A percentile compares a stretch with the other conserved stretches of the same genome.
Evolutionary conservation across 2,888 invertebrate genomes (phyloP).

Genomic region (Epsilonema sp.): DNA sequence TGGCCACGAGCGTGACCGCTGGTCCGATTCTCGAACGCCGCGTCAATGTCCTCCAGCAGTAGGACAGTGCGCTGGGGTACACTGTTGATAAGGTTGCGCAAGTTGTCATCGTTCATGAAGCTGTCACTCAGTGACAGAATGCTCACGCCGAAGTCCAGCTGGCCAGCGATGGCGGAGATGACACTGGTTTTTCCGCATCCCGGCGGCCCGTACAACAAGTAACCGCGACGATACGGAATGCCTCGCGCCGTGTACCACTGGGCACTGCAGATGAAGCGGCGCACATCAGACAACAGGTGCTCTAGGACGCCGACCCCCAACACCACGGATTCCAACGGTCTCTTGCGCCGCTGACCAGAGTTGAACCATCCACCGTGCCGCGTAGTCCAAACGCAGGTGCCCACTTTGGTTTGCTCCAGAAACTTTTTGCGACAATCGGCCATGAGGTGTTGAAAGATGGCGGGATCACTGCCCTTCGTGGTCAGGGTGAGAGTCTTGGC

Average conservation of each 20-base stretch:
- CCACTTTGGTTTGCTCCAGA: too few species aligned
- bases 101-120: constrained; percentile 78
- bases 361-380: too few species aligned
- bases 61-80: constrained; percentile 80
- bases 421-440: too few species aligned
- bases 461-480: constrained; percentile 15
- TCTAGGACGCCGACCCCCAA: constrained; percentile 57
- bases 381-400: too few species aligned
- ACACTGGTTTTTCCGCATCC: too few species aligned
- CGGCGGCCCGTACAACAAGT: too few species aligned
- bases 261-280: constrained; percentile 69
- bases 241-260: constrained; percentile 73
- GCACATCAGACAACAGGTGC: constrained; percentile 57
- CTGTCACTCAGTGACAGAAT: constrained; percentile 83
- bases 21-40: constrained; percentile 67
- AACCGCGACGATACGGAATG: constrained; percentile 84
- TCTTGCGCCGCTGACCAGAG: constrained; percentile 58
- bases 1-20: constrained; percentile 11
- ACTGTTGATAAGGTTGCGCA: constrained; percentile 74
- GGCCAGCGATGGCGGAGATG: too few species aligned
- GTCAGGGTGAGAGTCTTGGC: constrained; percentile 22
- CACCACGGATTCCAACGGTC: constrained; percentile 57
- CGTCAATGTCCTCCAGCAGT: constrained; percentile 86
- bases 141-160: constrained; percentile 78
- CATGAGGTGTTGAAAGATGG: background rate